phyloP scores from a whole-genome alignment of 1,140 invertebrate species.

The Adelges cooleyi region DNA sequence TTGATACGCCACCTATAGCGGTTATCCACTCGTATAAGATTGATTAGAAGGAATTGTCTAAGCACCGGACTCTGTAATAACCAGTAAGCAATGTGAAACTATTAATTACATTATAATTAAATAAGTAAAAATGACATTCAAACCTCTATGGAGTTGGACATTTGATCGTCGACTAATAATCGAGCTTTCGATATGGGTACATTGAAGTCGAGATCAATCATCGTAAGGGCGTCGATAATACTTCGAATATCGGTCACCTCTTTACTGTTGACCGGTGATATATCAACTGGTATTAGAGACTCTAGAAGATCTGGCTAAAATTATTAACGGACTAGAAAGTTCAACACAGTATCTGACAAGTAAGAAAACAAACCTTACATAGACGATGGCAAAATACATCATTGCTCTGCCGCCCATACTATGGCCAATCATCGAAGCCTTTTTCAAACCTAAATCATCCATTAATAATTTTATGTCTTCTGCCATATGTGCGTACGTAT shows the following conservation, averaged over 20 bases:
- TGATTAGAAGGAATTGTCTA: constrained; percentile 65
- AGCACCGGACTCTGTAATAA: constrained; percentile 39
- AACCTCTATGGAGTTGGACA: constrained; percentile 39
- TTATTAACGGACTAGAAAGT: constrained; percentile 20
- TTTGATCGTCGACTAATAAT: constrained; percentile 44
- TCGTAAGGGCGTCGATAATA: constrained; percentile 54
- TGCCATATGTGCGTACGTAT: constrained; percentile 59
- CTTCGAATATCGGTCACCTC: constrained; percentile 49
- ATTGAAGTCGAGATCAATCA: constrained; percentile 45
- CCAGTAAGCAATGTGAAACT: not conserved
- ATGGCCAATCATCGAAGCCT: constrained; percentile 65
- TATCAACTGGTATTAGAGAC: constrained; percentile 70
- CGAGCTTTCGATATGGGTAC: constrained; percentile 54
- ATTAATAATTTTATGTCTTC: constrained; percentile 58
- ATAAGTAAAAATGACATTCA: constrained; percentile 2
- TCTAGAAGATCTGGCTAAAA: constrained; percentile 64
- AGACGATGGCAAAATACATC: constrained; percentile 61
- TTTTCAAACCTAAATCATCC: constrained; percentile 47
- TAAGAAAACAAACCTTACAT: constrained; percentile 31
- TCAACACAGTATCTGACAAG: not conserved
- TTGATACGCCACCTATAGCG: constrained; percentile 61
- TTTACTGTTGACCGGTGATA: constrained; percentile 60
- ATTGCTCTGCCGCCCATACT: constrained; percentile 80
- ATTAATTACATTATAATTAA: not conserved
- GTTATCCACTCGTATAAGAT: constrained; percentile 54